Percentiles rank a stretch among this genome's conserved stretches.
Conservation (phyloP, 2,113 vertebrate species). For the Gobiocypris rarus region DNA sequence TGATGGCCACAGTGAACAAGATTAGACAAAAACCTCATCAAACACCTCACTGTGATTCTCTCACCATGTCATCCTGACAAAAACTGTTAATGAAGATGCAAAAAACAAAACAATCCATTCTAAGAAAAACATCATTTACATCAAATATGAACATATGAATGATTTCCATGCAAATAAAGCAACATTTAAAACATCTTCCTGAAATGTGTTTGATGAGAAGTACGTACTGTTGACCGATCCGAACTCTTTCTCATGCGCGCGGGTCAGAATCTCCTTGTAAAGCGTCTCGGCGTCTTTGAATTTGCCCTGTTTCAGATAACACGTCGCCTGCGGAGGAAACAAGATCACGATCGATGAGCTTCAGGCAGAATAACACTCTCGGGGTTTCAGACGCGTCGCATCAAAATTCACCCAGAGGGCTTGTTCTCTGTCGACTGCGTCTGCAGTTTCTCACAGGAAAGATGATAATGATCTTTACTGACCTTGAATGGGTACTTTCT, state of each 20-base stretch:
- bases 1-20: neutral
- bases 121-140: neutral
- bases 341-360: neutral
- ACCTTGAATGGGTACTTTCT: neutral
- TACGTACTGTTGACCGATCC: conserved; percentile 86
- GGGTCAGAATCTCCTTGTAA: conserved; percentile 89
- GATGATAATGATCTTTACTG: neutral
- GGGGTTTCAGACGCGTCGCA: neutral
- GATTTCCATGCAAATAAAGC: neutral
- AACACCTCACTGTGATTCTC: neutral
- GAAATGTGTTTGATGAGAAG: too few species aligned
- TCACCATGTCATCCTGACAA: neutral
- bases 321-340: conserved; percentile 78
- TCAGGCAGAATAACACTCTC: neutral
- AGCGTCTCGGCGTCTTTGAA: conserved; percentile 85
- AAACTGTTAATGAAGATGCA: neutral
- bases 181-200: too few species aligned
- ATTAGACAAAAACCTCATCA: conserved; percentile 3
- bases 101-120: neutral
- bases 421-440: too few species aligned
- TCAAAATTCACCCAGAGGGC: neutral
- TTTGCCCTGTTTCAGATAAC: conserved; percentile 90
- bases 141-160: neutral
- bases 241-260: conserved; percentile 88
- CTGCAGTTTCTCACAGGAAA: neutral